Conservation (phyloP, 2,797 vertebrate genomes). For the Sebastes steindachneri region DNA sequence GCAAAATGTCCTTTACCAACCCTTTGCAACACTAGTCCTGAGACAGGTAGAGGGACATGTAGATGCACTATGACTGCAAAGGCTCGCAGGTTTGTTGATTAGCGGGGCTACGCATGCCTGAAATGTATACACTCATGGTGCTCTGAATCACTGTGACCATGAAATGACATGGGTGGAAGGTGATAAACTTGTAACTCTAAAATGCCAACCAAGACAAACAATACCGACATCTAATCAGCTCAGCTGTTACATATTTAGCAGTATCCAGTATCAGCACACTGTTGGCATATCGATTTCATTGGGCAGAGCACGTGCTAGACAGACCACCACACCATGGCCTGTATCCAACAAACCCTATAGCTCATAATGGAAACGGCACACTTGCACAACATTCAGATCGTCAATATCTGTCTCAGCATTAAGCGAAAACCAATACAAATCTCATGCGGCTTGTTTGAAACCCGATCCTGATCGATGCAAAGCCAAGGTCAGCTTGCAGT, state of each 20-base stretch:
- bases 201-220: neutral
- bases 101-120: neutral
- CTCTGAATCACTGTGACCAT: neutral
- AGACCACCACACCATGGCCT: neutral
- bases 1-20: neutral
- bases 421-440: constrained; percentile 58
- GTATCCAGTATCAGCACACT: neutral
- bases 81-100: neutral
- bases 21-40: neutral
- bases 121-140: neutral
- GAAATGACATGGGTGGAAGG: neutral
- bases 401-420: constrained; percentile 50
- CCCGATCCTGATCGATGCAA: constrained; percentile 57
- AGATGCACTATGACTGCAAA: neutral
- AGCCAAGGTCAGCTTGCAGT: constrained; percentile 46
- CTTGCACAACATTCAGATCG: constrained; percentile 14
- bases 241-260: constrained; percentile 1
- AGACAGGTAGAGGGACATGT: constrained; percentile 9
- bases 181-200: neutral
- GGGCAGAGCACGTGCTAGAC: neutral
- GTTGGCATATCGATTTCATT: constrained; percentile 29
- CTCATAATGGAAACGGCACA: constrained; percentile 18
- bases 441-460: constrained; percentile 49
- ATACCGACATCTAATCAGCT: neutral
- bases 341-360: constrained; percentile 1